Conservation (phyloP, 2,113 vertebrate genomes). For the Okapia johnstoni region DNA sequence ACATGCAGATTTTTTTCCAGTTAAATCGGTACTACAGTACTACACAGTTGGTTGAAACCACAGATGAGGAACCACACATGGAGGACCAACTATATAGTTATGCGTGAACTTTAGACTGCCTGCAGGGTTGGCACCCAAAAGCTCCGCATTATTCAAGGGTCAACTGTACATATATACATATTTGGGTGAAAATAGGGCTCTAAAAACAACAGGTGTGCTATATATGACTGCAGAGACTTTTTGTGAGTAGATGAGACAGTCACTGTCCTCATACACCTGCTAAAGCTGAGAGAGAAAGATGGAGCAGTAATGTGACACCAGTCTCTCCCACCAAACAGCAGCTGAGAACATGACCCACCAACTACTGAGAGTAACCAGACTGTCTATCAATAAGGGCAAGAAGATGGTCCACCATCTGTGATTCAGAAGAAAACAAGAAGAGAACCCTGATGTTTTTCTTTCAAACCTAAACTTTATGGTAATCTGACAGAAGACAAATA, state of each 20-base stretch:
- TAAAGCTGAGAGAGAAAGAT: neutral
- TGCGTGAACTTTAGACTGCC: neutral
- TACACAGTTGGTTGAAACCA: neutral
- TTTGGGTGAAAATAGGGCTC: neutral
- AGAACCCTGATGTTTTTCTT: neutral
- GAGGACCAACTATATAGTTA: neutral
- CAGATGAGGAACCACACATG: neutral
- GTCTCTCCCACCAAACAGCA: conserved; percentile 20
- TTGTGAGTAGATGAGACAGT: neutral
- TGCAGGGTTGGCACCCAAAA: neutral
- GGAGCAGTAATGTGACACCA: neutral
- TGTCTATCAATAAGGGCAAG: neutral
- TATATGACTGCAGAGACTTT: neutral
- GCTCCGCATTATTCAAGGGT: neutral
- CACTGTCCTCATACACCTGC: neutral
- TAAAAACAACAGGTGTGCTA: neutral
- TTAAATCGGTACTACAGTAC: neutral
- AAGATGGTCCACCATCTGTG: neutral
- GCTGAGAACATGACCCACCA: conserved; percentile 10
- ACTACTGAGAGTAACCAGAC: neutral
- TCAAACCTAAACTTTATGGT: neutral
- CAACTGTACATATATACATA: neutral
- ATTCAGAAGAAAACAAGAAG: neutral
- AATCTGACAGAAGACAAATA: neutral
- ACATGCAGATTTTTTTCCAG: neutral